phyloP scores from a whole-genome alignment of 2,888 invertebrate genomes.

The Syrphus vitripennis region DNA sequence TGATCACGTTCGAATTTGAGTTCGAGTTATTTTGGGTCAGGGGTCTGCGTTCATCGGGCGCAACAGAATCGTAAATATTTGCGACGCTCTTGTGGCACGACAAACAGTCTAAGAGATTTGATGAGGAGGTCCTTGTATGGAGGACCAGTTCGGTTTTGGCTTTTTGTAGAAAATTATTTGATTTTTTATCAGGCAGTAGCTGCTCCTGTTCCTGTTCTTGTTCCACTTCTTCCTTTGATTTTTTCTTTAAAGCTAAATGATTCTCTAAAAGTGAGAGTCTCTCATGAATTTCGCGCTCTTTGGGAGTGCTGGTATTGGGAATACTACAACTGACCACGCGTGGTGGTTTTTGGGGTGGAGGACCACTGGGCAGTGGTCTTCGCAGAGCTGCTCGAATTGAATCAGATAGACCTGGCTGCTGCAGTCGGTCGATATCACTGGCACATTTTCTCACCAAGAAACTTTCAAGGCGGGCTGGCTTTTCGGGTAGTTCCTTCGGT shows the following conservation, averaged over 20 bases:
- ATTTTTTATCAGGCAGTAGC: neutral
- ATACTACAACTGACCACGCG: conserved; percentile 76
- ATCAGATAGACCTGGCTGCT: conserved; percentile 80
- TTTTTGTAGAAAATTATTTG: conserved; percentile 66
- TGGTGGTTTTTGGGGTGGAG: conserved; percentile 90
- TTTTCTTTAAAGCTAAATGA: conserved; percentile 74
- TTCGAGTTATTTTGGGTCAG: conserved; percentile 58
- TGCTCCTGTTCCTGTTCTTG: conserved; percentile 59
- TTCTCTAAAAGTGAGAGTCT: conserved; percentile 72
- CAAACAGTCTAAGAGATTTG: conserved; percentile 72
- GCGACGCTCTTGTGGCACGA: conserved; percentile 72
- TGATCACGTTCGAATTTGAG: conserved; percentile 34
- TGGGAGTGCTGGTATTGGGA: conserved; percentile 18
- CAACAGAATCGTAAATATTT: conserved; percentile 72
- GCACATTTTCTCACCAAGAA: conserved; percentile 75
- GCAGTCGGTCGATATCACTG: conserved; percentile 75
- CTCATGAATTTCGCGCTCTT: conserved; percentile 71
- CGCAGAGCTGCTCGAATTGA: conserved; percentile 86
- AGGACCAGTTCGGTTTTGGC: conserved; percentile 73
- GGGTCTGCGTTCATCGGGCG: conserved; percentile 63
- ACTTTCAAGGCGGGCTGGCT: conserved; percentile 65
- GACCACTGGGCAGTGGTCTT: conserved; percentile 86
- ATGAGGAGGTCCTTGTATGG: conserved; percentile 56
- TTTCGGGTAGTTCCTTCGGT: conserved; percentile 52
- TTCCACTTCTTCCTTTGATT: conserved; percentile 66